A percentile compares a stretch with the other conserved stretches of the same genome.
These are phyloP conservation scores for Galaxea fascicularis DNA, from an alignment of 92 coral and sea anemone genomes.

Conservation along the genomic window DNA sequence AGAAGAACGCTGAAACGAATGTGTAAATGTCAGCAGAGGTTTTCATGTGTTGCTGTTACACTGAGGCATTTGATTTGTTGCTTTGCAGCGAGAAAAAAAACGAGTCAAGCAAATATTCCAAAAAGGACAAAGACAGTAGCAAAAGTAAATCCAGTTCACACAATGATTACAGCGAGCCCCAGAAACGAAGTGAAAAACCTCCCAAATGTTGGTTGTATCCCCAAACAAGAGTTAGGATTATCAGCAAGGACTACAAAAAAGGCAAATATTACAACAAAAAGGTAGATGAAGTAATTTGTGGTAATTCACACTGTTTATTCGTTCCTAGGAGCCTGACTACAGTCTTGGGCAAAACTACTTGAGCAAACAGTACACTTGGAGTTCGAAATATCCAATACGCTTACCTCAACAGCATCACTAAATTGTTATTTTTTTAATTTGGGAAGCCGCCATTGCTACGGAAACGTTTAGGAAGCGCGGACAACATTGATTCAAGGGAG, in stretches of 20 bases:
- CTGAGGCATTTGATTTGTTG: not conserved
- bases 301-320: no score
- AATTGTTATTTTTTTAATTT: no score
- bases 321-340: no score
- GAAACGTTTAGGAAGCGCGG: no score
- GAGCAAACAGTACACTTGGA: no score
- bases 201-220: slow-evolving; percentile 91
- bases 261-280: slow-evolving; percentile 93
- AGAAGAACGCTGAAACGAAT: no score
- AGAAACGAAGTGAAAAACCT: slow-evolving; percentile 20
- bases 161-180: slow-evolving; percentile 6
- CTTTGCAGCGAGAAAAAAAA: slow-evolving; percentile 28
- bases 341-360: no score
- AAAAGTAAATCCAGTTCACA: slow-evolving; percentile 15
- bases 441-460: no score
- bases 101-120: slow-evolving; percentile 31
- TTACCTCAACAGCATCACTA: no score
- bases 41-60: not conserved
- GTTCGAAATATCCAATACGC: no score
- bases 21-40: not conserved
- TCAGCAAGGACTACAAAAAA: slow-evolving; percentile 90
- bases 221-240: slow-evolving; percentile 86
- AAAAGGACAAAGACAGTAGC: slow-evolving; percentile 29
- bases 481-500: no score
- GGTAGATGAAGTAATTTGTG: slow-evolving; percentile 35